Base-by-base conservation (phyloP, 2,797 vertebrate species). In the Danio kyathit region DNA sequence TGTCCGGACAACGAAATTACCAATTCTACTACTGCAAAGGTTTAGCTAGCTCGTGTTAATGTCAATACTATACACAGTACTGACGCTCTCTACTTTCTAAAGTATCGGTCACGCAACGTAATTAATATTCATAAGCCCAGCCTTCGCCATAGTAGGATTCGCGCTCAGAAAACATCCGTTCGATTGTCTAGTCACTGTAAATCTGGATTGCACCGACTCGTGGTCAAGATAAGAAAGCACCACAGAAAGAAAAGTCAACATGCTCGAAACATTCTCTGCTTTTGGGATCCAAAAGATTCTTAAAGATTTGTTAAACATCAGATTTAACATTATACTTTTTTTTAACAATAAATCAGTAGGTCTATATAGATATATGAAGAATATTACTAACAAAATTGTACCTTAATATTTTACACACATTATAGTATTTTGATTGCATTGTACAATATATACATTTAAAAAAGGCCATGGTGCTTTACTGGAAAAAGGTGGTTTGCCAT, bases 201-300 rank as follows among this genome's bases (percentile, higher is more conserved):
- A 19, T 69, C 59, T 77, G 51, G 54, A 71, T 9, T 52, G 70
- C 76, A 29, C 80, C 73, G 6, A 54, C 84, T 52, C 13, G 77
- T 80, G 81, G 74, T 13, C 67, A 60, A 46, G 29, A n/a, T 13
- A 38, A 17, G 64, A 63, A 74, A 77, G 29, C 17, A 51, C 80
- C n/a, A 74, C 7, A 5, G 21, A 56, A 13, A 44, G 29, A 14
- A 5, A 44, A 41, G 5, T 56, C 14, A 21, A 65, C 49, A 5
- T 19, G 12, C 1, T 43, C 16, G 11, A 75, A 41, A 44, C 8
- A 56, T 43, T 13, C 0, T 41, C 46, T 14, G 8, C 5, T 1
- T 46, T 66, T 66, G 43, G 2, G 60, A 60, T 38, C 3, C 2
- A 60, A 29, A 29, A 29, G 29, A 29, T 29, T 29, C 29, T 29